These are phyloP conservation scores for Pholis gunnellus DNA, from an alignment of 2,113 vertebrate genomes.

Conservation along the genomic window DNA sequence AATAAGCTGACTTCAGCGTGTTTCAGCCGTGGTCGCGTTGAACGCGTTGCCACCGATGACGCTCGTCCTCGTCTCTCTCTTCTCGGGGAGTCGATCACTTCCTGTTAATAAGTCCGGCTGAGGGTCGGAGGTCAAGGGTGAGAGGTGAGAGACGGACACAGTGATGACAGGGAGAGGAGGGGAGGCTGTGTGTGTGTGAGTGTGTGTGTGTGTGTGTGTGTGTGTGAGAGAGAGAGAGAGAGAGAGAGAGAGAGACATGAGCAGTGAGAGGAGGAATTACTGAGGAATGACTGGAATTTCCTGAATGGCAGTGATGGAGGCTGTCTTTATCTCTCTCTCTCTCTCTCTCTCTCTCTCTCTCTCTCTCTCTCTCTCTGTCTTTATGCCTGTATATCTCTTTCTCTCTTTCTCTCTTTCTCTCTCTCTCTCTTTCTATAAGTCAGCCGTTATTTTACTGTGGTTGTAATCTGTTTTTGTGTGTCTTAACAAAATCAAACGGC, in stretches of 20 bases:
- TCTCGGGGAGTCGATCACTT: conserved; percentile 53
- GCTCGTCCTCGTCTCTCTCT: conserved; percentile 6
- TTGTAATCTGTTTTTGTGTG: too few relatives aligned
- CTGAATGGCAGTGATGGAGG: conserved; percentile 46
- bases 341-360: neutral
- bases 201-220: neutral
- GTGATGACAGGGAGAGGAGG: conserved; percentile 45
- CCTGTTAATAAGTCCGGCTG: conserved; percentile 58
- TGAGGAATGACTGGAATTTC: conserved; percentile 77
- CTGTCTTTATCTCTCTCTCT: neutral
- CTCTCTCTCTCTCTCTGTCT: neutral
- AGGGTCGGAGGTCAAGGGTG: conserved; percentile 56
- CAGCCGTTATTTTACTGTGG: too few relatives aligned
- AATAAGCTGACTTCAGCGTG: too few relatives aligned
- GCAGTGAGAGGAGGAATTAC: conserved; percentile 62
- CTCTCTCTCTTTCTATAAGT: too few relatives aligned
- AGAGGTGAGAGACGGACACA: conserved; percentile 33
- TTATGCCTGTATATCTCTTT: too few relatives aligned
- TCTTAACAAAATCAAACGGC: too few relatives aligned
- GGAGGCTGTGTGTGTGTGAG: neutral
- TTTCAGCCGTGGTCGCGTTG: too few relatives aligned
- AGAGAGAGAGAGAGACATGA: neutral
- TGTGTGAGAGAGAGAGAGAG: neutral
- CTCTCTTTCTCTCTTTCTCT: too few relatives aligned
- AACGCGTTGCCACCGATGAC: neutral